Evolutionary conservation across 2,888 invertebrate species (phyloP).

Genomic region (Agriopis aurantiaria): DNA sequence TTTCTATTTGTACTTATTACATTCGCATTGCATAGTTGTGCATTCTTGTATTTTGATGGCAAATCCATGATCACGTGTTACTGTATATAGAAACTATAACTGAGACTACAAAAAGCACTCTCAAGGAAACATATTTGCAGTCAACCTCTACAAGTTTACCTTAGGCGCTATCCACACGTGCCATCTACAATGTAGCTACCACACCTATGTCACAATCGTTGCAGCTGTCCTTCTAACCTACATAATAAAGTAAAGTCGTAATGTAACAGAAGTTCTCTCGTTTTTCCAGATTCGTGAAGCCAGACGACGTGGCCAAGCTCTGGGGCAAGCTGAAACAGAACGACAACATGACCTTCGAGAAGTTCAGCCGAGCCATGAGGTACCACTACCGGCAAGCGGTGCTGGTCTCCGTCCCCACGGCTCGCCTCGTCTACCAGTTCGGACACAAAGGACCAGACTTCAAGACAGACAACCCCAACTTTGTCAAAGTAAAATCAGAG

Average conservation of each 20-base stretch:
- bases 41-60: too few relatives aligned
- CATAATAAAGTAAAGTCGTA: neutral
- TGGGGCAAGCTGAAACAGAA: slow-evolving; percentile 96
- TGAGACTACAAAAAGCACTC: slow-evolving; percentile 6
- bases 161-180: slow-evolving; percentile 37
- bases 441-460: slow-evolving; percentile 93
- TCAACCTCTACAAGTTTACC: neutral
- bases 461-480: slow-evolving; percentile 88
- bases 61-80: neutral
- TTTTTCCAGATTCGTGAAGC: slow-evolving; percentile 91
- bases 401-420: slow-evolving; percentile 91
- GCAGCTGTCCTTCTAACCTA: neutral
- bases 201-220: slow-evolving; percentile 18
- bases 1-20: too few relatives aligned
- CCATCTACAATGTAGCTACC: slow-evolving; percentile 32
- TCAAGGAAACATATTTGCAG: neutral
- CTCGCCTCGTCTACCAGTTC: slow-evolving; percentile 93
- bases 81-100: neutral
- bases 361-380: slow-evolving; percentile 96
- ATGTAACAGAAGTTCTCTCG: slow-evolving; percentile 44
- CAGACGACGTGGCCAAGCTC: slow-evolving; percentile 93
- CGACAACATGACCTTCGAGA: slow-evolving; percentile 96
- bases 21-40: too few relatives aligned
- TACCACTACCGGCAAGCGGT: slow-evolving; percentile 93
- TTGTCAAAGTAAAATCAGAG: slow-evolving; percentile 77